Percentiles rank a stretch among this genome's conserved stretches.
Conservation (phyloP, 2,113 vertebrate species). For the Percopsis transmontana region DNA sequence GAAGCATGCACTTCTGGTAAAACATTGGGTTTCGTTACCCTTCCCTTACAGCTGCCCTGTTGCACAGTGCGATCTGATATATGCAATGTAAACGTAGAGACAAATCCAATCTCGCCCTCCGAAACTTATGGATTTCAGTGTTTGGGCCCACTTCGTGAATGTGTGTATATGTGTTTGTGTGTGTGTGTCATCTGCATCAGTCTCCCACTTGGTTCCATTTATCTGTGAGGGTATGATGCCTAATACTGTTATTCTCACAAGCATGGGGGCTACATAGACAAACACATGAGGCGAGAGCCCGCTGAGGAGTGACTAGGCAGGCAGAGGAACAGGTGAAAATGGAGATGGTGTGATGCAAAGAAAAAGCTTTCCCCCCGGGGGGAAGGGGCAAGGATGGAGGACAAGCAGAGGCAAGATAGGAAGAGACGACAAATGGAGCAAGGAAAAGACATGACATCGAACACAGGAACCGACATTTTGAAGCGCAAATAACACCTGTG, state of each 20-base stretch:
- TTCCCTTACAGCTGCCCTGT: not conserved
- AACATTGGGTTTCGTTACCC: no score
- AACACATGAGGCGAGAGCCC: conserved; percentile 6
- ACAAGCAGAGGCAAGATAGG: not conserved
- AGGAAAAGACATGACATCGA: not conserved
- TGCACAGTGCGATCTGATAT: conserved; percentile 33
- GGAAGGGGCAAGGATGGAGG: not conserved
- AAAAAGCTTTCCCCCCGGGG: not conserved
- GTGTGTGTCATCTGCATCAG: conserved; percentile 51
- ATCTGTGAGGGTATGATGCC: conserved; percentile 61
- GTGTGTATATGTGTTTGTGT: conserved; percentile 13
- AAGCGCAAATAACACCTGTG: not conserved
- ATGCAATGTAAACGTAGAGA: conserved; percentile 50
- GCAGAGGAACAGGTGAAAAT: conserved; percentile 7
- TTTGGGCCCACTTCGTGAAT: not conserved
- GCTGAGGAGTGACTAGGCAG: conserved; percentile 20
- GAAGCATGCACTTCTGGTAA: no score
- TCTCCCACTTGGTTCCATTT: conserved; percentile 72
- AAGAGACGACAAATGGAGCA: not conserved
- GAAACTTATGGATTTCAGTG: conserved; percentile 57
- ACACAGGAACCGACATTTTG: not conserved
- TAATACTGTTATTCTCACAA: conserved; percentile 64
- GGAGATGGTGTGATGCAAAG: conserved; percentile 8
- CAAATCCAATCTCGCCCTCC: conserved; percentile 49
- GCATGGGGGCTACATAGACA: conserved; percentile 53